Base-by-base conservation (phyloP, 2,113 vertebrate genomes). In the Eptesicus fuscus region DNA sequence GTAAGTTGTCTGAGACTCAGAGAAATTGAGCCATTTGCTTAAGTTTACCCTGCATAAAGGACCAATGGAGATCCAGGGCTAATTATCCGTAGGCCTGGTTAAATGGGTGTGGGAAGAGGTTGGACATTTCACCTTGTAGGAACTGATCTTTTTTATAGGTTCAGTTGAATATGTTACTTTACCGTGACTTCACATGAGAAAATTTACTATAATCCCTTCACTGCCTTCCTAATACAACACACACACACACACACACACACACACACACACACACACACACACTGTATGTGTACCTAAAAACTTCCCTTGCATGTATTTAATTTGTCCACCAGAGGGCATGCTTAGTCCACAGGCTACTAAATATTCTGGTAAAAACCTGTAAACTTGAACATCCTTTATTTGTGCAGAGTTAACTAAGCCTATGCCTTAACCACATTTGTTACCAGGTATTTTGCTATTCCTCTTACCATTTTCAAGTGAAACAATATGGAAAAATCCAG, bases 241-340 rank as follows among this genome's bases (percentile, higher is more conserved):
- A 37, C 10, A 42, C 6, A n/a, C 6, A 42, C 22, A 8, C 59
- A 77, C 53, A 85, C 12, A 44, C 10, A 42, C 7, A n/a, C 56
- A 87, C 10, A 47, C 11, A 47, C 7, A 35, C 7, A 40, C 18
- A 78, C 56, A 79, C 14, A 42, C 9, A 42, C 5, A 40, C 4
- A 4, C 28, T 3, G 3, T 1, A 8, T 18, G 17, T 30, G 12
- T 16, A 53, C 14, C 53, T 20, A 44, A 14, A 95, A 92, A 56
- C 9, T 28, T 61, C 56, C 32, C 42, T 87, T 90, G 83, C 22
- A 74, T 22, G 32, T 82, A 78, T 13, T 65, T 10, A 76, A 35
- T 42, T 35, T 78, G 6, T 42, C 97, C 97, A 96, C 87, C 85
- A 97, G 97, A 70, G 97, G 97, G 97, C 96, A 90, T 0, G n/a